Percentiles rank a stretch among this genome's conserved stretches.
phyloP scores from a whole-genome alignment of 2,888 invertebrate genomes.

The Cheilosia impressa region DNA sequence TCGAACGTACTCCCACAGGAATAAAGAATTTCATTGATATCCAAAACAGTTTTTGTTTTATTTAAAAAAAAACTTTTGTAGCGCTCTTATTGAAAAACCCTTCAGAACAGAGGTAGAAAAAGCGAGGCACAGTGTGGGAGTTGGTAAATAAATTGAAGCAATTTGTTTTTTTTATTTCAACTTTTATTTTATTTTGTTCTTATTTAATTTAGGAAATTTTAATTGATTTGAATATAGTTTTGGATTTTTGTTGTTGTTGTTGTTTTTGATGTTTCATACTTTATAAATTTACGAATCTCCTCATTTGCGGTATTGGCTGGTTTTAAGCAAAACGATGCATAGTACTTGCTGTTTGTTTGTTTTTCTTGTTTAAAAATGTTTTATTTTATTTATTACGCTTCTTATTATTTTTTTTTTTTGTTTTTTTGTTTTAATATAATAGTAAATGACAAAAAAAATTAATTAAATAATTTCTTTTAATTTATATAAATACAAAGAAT shows the following conservation, averaged over 20 bases:
- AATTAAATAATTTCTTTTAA: conserved; percentile 72
- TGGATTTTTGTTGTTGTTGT: conserved; percentile 25
- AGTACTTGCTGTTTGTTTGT: conserved; percentile 54
- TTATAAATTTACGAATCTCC: conserved; percentile 64
- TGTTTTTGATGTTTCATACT: conserved; percentile 26
- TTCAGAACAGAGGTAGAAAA: conserved; percentile 5
- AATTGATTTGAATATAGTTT: conserved; percentile 65
- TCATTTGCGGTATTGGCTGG: conserved; percentile 68
- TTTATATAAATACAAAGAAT: conserved; percentile 75
- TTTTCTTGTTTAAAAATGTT: conserved; percentile 5
- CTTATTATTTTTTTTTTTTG: conserved; percentile 27
- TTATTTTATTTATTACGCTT: conserved; percentile 12
- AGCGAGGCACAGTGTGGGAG: neutral
- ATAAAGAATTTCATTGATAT: no score
- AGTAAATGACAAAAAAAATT: conserved; percentile 72
- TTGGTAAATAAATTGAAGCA: conserved; percentile 19
- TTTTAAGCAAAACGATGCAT: conserved; percentile 66
- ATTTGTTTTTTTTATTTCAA: conserved; percentile 31
- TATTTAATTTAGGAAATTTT: conserved; percentile 69
- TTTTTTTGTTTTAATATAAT: conserved; percentile 53
- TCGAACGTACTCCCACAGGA: no score
- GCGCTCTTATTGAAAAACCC: no score
- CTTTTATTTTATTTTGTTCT: conserved; percentile 55
- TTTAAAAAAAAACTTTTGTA: no score
- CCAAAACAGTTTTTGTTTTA: no score